Evolutionary conservation across 2,797 vertebrate species (phyloP).

Genomic region (Sebastiscus tertius): DNA sequence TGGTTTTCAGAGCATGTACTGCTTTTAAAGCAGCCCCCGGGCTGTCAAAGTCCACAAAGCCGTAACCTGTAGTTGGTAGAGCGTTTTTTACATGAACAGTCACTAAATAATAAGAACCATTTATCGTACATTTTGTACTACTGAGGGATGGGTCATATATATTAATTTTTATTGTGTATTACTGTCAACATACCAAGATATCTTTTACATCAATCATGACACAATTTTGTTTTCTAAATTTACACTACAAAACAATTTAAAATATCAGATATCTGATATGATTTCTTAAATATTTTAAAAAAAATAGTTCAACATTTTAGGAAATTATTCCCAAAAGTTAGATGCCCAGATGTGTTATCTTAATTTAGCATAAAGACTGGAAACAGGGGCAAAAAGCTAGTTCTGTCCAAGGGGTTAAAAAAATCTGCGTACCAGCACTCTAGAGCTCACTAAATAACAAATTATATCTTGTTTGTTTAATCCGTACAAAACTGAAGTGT

Average conservation of each 20-base stretch:
- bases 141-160: neutral
- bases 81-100: constrained; percentile 32
- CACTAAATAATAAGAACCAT: neutral
- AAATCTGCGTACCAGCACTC: neutral
- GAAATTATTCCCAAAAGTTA: neutral
- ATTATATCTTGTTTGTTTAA: too few species aligned
- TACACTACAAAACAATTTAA: neutral
- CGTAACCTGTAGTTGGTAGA: constrained; percentile 89
- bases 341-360: neutral
- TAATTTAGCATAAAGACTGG: neutral
- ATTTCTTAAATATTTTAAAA: neutral
- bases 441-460: neutral
- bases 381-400: neutral
- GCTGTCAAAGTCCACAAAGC: constrained; percentile 99
- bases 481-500: neutral
- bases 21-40: constrained; percentile 97
- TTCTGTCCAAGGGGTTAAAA: neutral
- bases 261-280: neutral
- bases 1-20: constrained; percentile 96
- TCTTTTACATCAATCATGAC: neutral
- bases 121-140: neutral
- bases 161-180: neutral
- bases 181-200: neutral
- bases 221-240: neutral
- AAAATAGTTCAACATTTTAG: neutral